Evolutionary conservation across 2,888 invertebrate species (phyloP).

Genomic region (Dolichopus griseipennis): DNA sequence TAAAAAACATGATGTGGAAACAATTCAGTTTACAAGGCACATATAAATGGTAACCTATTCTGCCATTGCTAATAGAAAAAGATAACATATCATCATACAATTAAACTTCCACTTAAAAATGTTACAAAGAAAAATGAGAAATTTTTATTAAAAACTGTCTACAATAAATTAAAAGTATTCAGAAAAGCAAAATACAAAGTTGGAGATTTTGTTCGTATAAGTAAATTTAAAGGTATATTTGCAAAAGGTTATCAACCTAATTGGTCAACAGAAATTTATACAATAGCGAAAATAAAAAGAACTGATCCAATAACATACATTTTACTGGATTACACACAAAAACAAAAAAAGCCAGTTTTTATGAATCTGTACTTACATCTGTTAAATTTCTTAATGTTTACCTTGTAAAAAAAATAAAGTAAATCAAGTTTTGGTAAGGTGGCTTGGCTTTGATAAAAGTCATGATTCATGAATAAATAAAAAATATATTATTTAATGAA

Average conservation of each 20-base stretch:
- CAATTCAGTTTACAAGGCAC: conserved; percentile 10
- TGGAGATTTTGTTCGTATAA: conserved; percentile 23
- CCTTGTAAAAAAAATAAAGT: conserved; percentile 28
- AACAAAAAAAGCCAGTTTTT: conserved; percentile 23
- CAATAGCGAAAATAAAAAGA: conserved; percentile 26
- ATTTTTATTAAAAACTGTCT: neutral
- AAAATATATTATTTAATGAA: neutral
- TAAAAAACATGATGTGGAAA: conserved; percentile 12
- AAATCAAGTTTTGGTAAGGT: conserved; percentile 25
- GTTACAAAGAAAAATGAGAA: conserved; percentile 7
- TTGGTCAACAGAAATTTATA: conserved; percentile 35
- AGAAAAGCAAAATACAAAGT: neutral
- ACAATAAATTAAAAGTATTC: neutral
- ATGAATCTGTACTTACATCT: conserved; percentile 27
- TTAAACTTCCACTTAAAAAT: neutral
- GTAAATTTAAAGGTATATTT: conserved; percentile 30
- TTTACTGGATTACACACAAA: conserved; percentile 28
- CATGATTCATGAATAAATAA: conserved; percentile 5
- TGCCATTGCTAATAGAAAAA: neutral
- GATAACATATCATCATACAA: neutral
- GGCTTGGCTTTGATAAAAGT: neutral
- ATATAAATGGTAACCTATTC: neutral
- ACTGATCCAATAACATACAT: conserved; percentile 31
- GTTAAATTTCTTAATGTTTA: conserved; percentile 26
- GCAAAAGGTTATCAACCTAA: conserved; percentile 33